Percentiles rank a stretch among this genome's conserved stretches.
These are phyloP conservation scores for Ranitomeya imitator DNA, from an alignment of 2,113 vertebrate species.

Conservation along the genomic window DNA sequence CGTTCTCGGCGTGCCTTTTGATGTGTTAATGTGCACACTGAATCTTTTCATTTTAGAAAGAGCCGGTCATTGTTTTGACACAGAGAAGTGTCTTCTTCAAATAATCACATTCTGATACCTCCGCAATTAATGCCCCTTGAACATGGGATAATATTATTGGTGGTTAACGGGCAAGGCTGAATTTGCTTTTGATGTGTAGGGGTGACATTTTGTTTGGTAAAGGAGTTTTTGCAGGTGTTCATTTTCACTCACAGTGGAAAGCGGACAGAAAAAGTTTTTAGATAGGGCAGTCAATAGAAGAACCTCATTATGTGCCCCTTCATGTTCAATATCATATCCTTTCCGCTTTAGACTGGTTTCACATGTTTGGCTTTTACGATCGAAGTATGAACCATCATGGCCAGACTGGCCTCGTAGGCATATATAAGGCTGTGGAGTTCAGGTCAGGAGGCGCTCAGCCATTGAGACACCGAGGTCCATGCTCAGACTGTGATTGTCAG, in stretches of 20 bases:
- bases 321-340: neutral
- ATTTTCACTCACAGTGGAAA: neutral
- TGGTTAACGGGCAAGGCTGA: neutral
- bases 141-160: slow-evolving; percentile 66
- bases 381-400: no score
- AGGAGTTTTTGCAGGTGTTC: slow-evolving; percentile 21
- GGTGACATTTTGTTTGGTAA: neutral
- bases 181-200: slow-evolving; percentile 22
- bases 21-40: slow-evolving; percentile 88
- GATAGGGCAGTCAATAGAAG: neutral
- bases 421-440: no score
- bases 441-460: no score
- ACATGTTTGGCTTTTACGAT: no score
- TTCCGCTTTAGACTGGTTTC: no score
- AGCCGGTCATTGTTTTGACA: slow-evolving; percentile 77
- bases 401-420: no score
- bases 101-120: slow-evolving; percentile 61
- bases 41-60: slow-evolving; percentile 78
- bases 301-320: neutral
- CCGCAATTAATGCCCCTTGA: slow-evolving; percentile 63
- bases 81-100: slow-evolving; percentile 66
- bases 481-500: no score
- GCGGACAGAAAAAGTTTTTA: neutral
- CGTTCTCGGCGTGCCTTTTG: slow-evolving; percentile 82
- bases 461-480: no score